These are phyloP conservation scores for Cheirogaleus major DNA, from an alignment of 2,797 vertebrate genomes.

Conservation along the genomic window DNA sequence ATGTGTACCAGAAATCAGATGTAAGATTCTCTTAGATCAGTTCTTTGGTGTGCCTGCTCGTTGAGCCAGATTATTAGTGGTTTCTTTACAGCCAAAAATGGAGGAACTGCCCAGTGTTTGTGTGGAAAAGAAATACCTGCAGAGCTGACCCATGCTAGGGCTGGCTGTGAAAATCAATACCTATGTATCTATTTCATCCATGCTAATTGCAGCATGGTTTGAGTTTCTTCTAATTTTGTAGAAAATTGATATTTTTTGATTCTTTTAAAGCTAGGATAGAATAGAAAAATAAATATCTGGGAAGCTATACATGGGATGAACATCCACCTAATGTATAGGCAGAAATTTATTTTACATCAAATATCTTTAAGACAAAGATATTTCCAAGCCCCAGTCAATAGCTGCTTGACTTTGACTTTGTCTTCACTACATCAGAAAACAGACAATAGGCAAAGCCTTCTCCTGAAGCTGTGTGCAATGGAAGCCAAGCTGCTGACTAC, in stretches of 20 bases:
- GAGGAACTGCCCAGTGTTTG: conserved; percentile 1
- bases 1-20: conserved; percentile 86
- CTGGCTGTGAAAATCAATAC: not conserved
- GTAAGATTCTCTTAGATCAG: conserved; percentile 75
- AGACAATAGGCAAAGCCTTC: not conserved
- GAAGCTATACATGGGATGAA: not conserved
- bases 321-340: not conserved
- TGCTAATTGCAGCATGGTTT: not conserved
- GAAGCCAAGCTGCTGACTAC: not conserved
- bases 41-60: conserved; percentile 77
- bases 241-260: not conserved
- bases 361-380: not conserved
- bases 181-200: not conserved
- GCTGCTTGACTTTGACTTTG: not conserved
- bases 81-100: conserved; percentile 36
- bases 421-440: not conserved
- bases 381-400: not conserved
- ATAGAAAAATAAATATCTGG: not conserved
- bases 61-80: conserved; percentile 39
- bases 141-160: accelerated
- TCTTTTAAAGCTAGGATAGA: not conserved
- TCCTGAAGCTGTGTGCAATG: not conserved
- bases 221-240: not conserved
- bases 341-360: not conserved
- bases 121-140: not conserved